phyloP scores from a whole-genome alignment of 2,113 vertebrate species.

The Xiphophorus maculatus region DNA sequence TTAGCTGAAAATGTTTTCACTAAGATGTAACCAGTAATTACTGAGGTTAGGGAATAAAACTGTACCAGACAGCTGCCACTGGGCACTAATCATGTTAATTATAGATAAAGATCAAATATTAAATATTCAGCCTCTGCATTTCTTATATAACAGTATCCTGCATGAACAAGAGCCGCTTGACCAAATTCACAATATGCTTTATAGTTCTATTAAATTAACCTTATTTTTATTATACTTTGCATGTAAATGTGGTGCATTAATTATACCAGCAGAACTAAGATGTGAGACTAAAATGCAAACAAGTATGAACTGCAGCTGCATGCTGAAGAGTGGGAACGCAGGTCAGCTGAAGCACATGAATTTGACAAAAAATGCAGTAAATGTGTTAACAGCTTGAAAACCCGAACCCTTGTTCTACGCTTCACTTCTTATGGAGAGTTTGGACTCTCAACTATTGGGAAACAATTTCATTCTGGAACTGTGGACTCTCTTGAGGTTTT shows the following conservation, averaged over 20 bases:
- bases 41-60: not conserved
- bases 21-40: not conserved
- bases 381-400: too few species aligned
- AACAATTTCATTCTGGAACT: too few species aligned
- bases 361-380: not conserved
- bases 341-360: constrained; percentile 34
- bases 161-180: constrained; percentile 16
- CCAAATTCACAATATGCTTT: constrained; percentile 8
- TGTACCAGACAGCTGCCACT: constrained; percentile 6
- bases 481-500: too few species aligned
- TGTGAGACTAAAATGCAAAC: not conserved
- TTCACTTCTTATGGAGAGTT: too few species aligned
- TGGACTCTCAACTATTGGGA: too few species aligned
- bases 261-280: not conserved
- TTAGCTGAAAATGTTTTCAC: not conserved
- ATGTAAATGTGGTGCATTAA: not conserved
- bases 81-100: constrained; percentile 60
- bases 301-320: not conserved
- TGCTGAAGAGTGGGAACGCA: not conserved
- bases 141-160: constrained; percentile 5
- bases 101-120: constrained; percentile 63
- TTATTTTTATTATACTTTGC: not conserved
- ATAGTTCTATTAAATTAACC: not conserved
- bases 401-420: too few species aligned
- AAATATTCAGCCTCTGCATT: constrained; percentile 60